Percentiles rank a stretch among this genome's conserved stretches.
Evolutionary conservation across 1,140 invertebrate genomes (phyloP).

Genomic region (Heterodera schachtii): DNA sequence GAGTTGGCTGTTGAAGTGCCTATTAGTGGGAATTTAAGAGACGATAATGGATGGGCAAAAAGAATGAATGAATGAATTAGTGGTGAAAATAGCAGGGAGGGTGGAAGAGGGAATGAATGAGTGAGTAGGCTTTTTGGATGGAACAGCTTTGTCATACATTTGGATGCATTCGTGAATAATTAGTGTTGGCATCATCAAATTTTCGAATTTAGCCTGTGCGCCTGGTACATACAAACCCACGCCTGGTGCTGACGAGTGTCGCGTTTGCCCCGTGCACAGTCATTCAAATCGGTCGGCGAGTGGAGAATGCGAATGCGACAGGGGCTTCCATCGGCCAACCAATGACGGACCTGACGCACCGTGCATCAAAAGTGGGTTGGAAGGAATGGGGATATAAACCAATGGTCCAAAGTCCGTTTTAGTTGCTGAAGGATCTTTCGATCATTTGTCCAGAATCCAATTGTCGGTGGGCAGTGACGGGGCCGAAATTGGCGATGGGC

Average conservation of each 20-base stretch:
- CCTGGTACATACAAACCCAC: slow-evolving; percentile 47
- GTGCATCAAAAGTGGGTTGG: neutral
- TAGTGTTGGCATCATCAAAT: neutral
- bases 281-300: slow-evolving; percentile 28
- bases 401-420: neutral
- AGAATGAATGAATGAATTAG: too few species aligned
- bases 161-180: neutral
- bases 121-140: neutral
- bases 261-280: slow-evolving; percentile 40
- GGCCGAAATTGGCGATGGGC: neutral
- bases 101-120: neutral
- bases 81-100: too few species aligned
- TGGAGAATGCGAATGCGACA: slow-evolving; percentile 40
- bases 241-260: slow-evolving; percentile 44
- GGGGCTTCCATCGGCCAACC: slow-evolving; percentile 42
- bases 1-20: slow-evolving; percentile 18
- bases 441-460: neutral
- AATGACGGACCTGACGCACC: slow-evolving; percentile 34
- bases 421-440: neutral
- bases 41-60: neutral
- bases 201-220: slow-evolving; percentile 42
- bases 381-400: neutral
- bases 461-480: neutral
- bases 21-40: slow-evolving; percentile 27
- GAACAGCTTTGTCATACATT: neutral